These are phyloP conservation scores for Magallana angulata DNA, from an alignment of 1,140 invertebrate genomes.

Conservation along the genomic window DNA sequence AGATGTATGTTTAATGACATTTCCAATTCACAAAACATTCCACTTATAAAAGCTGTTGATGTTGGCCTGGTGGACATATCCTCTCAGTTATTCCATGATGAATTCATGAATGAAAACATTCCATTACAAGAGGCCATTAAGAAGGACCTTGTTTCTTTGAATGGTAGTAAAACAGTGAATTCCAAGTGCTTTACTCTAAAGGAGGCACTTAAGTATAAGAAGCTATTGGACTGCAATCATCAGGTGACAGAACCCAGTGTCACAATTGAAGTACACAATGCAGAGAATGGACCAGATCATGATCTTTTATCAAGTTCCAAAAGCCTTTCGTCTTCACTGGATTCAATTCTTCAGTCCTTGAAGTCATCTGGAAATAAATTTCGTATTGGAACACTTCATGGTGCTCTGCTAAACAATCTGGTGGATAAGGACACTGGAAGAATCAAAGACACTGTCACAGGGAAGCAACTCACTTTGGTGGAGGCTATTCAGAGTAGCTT, in stretches of 20 bases:
- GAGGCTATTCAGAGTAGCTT: constrained; percentile 85
- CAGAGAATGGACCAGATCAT: not conserved
- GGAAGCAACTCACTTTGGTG: constrained; percentile 75
- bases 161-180: not conserved
- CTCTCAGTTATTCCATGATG: constrained; percentile 49
- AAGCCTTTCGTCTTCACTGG: constrained; percentile 70
- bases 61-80: constrained; percentile 78
- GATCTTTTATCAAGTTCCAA: constrained; percentile 47
- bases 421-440: constrained; percentile 64
- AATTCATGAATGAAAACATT: constrained; percentile 54
- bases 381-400: constrained; percentile 65
- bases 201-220: not conserved
- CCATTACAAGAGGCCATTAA: constrained; percentile 83
- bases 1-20: constrained; percentile 63
- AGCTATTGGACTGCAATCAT: constrained; percentile 14
- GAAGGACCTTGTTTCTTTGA: constrained; percentile 78
- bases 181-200: not conserved
- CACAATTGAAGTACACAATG: not conserved
- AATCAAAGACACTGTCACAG: constrained; percentile 87
- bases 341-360: constrained; percentile 67
- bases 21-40: constrained; percentile 53
- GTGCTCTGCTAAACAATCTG: constrained; percentile 67
- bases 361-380: constrained; percentile 58
- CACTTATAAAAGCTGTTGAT: constrained; percentile 83
- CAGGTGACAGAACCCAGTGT: not conserved